Base-by-base conservation (phyloP, 2,888 invertebrate species). In the Aromia moschata region DNA sequence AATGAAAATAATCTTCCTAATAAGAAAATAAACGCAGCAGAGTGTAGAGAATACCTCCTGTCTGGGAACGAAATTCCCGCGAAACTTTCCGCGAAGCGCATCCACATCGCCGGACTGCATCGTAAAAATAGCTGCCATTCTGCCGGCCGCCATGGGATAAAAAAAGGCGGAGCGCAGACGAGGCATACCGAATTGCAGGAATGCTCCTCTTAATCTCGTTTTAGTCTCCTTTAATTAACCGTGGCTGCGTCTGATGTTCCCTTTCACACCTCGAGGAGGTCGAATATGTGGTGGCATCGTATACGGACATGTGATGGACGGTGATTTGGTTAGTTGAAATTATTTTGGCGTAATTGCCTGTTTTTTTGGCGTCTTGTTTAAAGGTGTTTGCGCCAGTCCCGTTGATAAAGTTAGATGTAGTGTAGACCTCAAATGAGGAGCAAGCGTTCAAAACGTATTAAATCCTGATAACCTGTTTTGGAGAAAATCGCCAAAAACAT, bases 61-160 rank as follows among this genome's bases (percentile, higher is more conserved):
- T 52, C 52, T 52, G 52, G 41, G 40, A 52, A 41, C 52, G 38
- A 49, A 49, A 25, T 49, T 18, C 49, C 18, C 38, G 12, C 25
- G 38, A 49, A 41, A 30, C 47, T 38, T 58, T 54, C 47, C 11
- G 30, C 41, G 54, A 52, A 54, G 47, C 47, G 25, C 58, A 58
- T 58, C 40, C 49, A 43, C 65, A 60, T 62, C 55, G 60, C 56
- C 56, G 58, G 62, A 62, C 65, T 45, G 58, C 57, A 44, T 62
- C 60, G 58, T 62, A 58, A 65, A 62, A 62, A 65, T 65, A 65
- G 58, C 65, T 65, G 20, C 60, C 62, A 65, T 65, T 56, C 65
- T 62, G 47, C 49, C 41, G 44, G 46, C 52, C 33, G 47, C 20
- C 52, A 53, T 47, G 56, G 56, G 44, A 59, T 49, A n/a, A 55